These are phyloP conservation scores for Diplolepis rosae DNA, from an alignment of 2,888 invertebrate genomes.

Conservation along the genomic window DNA sequence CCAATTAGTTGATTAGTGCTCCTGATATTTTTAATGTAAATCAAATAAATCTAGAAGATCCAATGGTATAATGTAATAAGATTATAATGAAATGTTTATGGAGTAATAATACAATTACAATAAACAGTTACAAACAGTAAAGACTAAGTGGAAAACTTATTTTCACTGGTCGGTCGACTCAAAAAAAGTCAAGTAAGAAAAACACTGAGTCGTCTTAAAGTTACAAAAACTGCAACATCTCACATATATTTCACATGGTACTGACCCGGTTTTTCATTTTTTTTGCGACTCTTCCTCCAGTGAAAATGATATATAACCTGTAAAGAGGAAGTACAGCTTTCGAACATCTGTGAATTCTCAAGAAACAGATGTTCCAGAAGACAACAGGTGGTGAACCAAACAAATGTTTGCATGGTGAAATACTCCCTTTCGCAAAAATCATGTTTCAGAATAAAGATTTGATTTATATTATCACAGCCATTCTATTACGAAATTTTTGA, in stretches of 20 bases:
- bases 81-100: too few relatives aligned
- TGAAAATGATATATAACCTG: constrained; percentile 4
- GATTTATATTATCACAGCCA: constrained; percentile 3
- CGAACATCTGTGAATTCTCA: constrained; percentile 41
- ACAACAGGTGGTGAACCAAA: constrained; percentile 53
- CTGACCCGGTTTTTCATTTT: neutral
- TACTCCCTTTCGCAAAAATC: neutral
- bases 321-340: constrained; percentile 38
- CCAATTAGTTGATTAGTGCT: too few relatives aligned
- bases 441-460: neutral
- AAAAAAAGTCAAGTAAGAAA: neutral
- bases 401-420: constrained; percentile 44
- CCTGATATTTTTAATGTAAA: too few relatives aligned
- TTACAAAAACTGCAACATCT: neutral
- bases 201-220: neutral
- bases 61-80: too few relatives aligned
- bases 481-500: too few relatives aligned
- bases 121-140: too few relatives aligned
- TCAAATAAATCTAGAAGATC: too few relatives aligned
- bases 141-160: too few relatives aligned
- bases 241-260: neutral
- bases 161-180: too few relatives aligned
- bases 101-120: too few relatives aligned
- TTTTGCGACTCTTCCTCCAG: neutral
- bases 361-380: constrained; percentile 55